Evolutionary conservation across 2,797 vertebrate genomes (phyloP), one percentile per base, ranked within the genome.

Genomic region (Gymnoscopelus braueri): DNA sequence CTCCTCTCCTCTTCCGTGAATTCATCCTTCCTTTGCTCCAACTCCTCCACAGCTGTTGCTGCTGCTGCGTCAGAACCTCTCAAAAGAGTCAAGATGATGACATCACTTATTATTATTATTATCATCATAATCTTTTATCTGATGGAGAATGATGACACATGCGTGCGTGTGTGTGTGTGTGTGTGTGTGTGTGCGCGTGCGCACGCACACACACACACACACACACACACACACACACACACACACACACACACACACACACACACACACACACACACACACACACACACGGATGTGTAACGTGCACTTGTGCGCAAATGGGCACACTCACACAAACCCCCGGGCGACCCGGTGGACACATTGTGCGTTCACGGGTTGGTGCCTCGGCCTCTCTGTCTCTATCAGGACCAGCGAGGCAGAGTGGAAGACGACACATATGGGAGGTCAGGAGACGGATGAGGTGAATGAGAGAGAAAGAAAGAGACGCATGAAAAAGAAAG

Each of bases 41-140:
- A 19, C 19, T 19, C 1, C 19, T 19, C 19, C 19, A 19, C 19
- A 19, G 19, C 19, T 19, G 19, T 19, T 19, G 19, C 85, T 39
- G 81, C 81, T 67, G 75, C 75, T 83, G 35, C 87, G 89, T 89
- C 88, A 83, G 81, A 90, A 5, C 83, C 85, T 70, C 83, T 89
- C 84, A 83, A 77, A 88, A 80, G 4, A 59, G 75, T 19, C 19
- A 19, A 26, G 44, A 76, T 5, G 84, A 84, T 76, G 82, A 19
- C 19, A 19, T 19, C 19, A 1, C 19, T 19, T 19, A 19, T 19
- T 19, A 19, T 19, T 19, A 19, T 19, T 19, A 19, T 19, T 19
- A 19, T 19, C 19, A 19, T 91, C 84, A 92, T 89, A 91, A 92
- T 87, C 19, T 19, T 87, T 92, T 92, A 93, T 84, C 69, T 2